Base-by-base conservation (phyloP, 2,888 invertebrate genomes). In the Aporophyla lueneburgensis region DNA sequence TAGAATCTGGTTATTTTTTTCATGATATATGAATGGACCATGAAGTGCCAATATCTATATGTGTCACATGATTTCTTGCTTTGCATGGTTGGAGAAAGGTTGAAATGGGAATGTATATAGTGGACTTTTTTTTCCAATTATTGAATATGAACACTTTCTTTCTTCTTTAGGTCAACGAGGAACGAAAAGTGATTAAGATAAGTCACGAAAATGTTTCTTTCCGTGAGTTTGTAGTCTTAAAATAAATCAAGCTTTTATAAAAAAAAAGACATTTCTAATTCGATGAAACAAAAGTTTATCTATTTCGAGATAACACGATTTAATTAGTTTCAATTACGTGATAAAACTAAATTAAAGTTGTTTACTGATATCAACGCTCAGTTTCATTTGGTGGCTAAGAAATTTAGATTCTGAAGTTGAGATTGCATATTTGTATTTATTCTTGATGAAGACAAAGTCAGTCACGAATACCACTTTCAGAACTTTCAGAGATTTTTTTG, bases 171-270 rank as follows among this genome's bases (percentile, higher is more conserved):
- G 61, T 73, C 54, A 65, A 58, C 49, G 19, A 74, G 40, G 14
- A 73, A 58, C 73, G 59, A 77, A 77, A 80, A 83, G 62, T 78
- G 69, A 82, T 83, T 74, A 77, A 63, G 49, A 62, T 46, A 46
- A 73, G 81, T 80, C 83, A 83, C 76, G 78, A 81, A 75, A 74
- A 62, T 12, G 43, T 66, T 72, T 80, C n/a, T 82, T 86, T 78
- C 71, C 62, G 66, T 78, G 59, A 73, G 53, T 76, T 76, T 71
- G 19, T 69, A 58, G n/a, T 75, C 85, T 83, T 63, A 24, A 78
- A 76, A 73, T 80, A 67, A 74, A 80, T 63, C 51, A 59, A 65
- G 43, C 66, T 61, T 73, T 76, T 67, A 53, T 54, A 40, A 70
- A 46, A 16, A n/a, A 46, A 59, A n/a, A 72, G n/a, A 53, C 21